A percentile compares a stretch with the other conserved stretches of the same genome.
Conservation (phyloP, 2,797 vertebrate genomes). For the Clarias fuscus region DNA sequence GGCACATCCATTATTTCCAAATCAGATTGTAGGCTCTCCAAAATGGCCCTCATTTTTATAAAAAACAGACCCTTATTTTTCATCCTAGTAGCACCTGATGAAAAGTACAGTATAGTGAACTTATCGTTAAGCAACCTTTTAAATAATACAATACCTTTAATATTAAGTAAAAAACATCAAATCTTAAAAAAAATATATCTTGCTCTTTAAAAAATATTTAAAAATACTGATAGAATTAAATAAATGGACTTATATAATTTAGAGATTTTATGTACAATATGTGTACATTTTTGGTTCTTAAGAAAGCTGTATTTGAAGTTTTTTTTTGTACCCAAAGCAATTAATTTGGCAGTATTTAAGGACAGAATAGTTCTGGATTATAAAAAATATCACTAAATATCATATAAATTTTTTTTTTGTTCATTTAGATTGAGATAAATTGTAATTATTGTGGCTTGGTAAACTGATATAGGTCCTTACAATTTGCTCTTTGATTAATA, state of each 20-base stretch:
- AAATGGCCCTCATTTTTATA: conserved; percentile 23
- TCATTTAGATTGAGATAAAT: conserved; percentile 4
- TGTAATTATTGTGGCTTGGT: background rate
- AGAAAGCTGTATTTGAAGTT: background rate
- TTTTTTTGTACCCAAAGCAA: background rate
- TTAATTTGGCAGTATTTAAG: background rate
- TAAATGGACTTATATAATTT: background rate
- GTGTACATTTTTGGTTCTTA: background rate
- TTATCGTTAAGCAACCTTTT: conserved; percentile 14
- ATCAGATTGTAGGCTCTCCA: conserved; percentile 40
- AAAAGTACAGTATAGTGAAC: background rate
- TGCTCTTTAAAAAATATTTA: background rate
- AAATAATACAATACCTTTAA: background rate
- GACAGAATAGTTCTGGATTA: background rate
- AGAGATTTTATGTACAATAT: background rate
- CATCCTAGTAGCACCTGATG: background rate
- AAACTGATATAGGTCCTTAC: background rate
- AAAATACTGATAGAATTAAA: background rate
- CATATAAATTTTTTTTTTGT: background rate
- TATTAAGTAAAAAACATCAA: background rate
- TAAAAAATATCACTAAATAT: conserved; percentile 4
- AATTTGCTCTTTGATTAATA: background rate
- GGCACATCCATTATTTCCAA: conserved; percentile 27
- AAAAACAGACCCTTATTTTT: conserved; percentile 20
- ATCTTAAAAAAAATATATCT: background rate